Evolutionary conservation across 1,140 invertebrate species (phyloP).

Genomic region (Varroa destructor): DNA sequence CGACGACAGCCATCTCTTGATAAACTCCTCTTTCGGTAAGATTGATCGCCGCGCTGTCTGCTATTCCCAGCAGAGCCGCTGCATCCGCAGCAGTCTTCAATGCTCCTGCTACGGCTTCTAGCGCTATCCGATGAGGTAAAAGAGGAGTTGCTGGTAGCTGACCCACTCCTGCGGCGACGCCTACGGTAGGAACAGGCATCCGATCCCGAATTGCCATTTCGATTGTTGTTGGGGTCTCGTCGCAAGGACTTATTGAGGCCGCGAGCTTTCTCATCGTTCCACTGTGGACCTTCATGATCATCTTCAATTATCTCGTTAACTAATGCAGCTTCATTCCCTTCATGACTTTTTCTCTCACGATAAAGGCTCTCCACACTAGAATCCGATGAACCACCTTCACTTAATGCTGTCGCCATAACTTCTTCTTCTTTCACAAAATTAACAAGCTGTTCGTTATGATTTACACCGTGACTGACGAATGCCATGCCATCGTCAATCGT

Average conservation of each 20-base stretch:
- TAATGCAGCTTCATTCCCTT: too few relatives aligned
- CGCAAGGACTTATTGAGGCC: neutral
- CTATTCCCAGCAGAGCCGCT: neutral
- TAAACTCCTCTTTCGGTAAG: neutral
- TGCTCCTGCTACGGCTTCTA: neutral
- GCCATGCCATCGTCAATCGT: neutral
- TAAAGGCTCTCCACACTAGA: neutral
- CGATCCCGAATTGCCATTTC: neutral
- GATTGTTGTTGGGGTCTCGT: neutral
- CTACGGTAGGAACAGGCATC: too few relatives aligned
- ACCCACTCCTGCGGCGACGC: too few relatives aligned
- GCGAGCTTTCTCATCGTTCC: neutral
- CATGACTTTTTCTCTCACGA: neutral
- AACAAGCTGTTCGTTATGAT: neutral
- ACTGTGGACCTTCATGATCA: neutral
- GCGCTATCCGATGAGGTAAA: neutral
- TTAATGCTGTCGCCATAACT: neutral
- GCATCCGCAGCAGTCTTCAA: neutral
- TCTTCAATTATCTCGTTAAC: neutral
- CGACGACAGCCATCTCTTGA: too few relatives aligned
- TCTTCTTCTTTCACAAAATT: neutral
- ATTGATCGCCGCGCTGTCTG: neutral
- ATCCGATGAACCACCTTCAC: neutral
- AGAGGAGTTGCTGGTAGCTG: too few relatives aligned
- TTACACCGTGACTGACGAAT: neutral